Base-by-base conservation (phyloP, 2,888 invertebrate genomes). In the Ichneumoninae sp. region DNA sequence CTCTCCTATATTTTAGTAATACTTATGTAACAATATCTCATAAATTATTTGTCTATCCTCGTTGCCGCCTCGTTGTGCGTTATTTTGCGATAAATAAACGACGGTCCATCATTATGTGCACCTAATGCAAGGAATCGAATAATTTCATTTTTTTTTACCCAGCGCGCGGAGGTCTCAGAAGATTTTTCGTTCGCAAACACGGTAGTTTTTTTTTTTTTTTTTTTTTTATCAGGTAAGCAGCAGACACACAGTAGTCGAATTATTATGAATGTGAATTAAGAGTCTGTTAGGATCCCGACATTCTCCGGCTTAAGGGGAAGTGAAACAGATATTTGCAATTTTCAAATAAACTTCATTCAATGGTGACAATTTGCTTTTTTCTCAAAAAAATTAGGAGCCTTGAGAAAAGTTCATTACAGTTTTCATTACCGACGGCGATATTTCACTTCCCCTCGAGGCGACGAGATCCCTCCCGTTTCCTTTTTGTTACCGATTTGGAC, bases 21-120 rank as follows among this genome's bases (percentile, higher is more conserved):
- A 89, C 87, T 89, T 87, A 87, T 88, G 74, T 85, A 79, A 86
- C 79, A 86, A 85, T 82, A 65, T 86, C 70, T 84, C 75, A 87
- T 86, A 86, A 88, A 87, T 88, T 80, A 86, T 81, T 87, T 63
- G 77, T 79, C 86, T 85, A 83, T 86, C 81, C 71, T 83, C 60
- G 71, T 81, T 87, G 83, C 83, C 87, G 83, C 26, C 87, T 22
- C 87, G 74, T 71, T 83, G 82, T 87, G 83, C 85, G 75, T 76
- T 85, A 80, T 54, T 78, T 80, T 60, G 36, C 36, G n/a, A 40
- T 22, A 19, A 19, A 19, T 66, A 66, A 33, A n/a, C 66, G 78
- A 78, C 63, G 50, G 44, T 50, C 74, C 40, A 54, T 74, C 57
- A 77, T 86, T 81, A 65, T 70, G 78, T 82, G 79, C 76, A 84